A percentile compares a stretch with the other conserved stretches of the same genome.
phyloP scores from a whole-genome alignment of 2,797 vertebrate species.

The Characodon lateralis region DNA sequence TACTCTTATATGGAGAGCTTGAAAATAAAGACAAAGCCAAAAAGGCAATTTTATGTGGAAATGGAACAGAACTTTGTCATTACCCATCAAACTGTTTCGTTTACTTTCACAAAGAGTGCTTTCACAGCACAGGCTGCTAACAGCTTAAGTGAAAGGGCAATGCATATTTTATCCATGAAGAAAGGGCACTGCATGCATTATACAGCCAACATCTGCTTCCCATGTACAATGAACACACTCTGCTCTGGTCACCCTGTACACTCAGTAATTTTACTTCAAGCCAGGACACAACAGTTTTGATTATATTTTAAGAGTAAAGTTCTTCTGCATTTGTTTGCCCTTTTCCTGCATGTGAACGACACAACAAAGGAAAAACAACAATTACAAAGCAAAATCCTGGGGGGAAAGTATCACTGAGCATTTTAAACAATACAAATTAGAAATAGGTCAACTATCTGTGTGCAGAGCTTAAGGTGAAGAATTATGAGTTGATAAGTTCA shows the following conservation, averaged over 20 bases:
- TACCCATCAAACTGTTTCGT: conserved; percentile 68
- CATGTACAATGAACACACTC: conserved; percentile 35
- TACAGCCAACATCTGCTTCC: conserved; percentile 65
- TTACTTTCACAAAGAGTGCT: conserved; percentile 65
- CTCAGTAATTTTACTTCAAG: conserved; percentile 33
- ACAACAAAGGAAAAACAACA: background rate
- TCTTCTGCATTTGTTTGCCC: conserved; percentile 15
- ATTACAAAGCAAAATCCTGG: background rate
- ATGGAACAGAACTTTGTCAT: conserved; percentile 65
- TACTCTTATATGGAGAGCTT: conserved; percentile 29
- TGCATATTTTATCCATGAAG: conserved; percentile 75
- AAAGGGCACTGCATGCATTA: conserved; percentile 78
- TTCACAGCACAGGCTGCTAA: conserved; percentile 63
- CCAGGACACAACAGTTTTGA: conserved; percentile 22
- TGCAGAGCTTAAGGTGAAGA: background rate
- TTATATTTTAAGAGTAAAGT: conserved; percentile 23
- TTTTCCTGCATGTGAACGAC: conserved; percentile 9
- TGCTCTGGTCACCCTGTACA: conserved; percentile 40
- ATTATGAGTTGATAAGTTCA: background rate
- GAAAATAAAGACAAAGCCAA: conserved; percentile 20
- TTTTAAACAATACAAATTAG: conserved; percentile 7
- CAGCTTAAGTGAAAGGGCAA: conserved; percentile 72
- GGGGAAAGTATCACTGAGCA: background rate
- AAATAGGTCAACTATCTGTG: background rate
- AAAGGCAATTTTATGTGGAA: conserved; percentile 19